Evolutionary conservation across 2,113 vertebrate genomes (phyloP).

Genomic region (Brienomyrus longianalis): DNA sequence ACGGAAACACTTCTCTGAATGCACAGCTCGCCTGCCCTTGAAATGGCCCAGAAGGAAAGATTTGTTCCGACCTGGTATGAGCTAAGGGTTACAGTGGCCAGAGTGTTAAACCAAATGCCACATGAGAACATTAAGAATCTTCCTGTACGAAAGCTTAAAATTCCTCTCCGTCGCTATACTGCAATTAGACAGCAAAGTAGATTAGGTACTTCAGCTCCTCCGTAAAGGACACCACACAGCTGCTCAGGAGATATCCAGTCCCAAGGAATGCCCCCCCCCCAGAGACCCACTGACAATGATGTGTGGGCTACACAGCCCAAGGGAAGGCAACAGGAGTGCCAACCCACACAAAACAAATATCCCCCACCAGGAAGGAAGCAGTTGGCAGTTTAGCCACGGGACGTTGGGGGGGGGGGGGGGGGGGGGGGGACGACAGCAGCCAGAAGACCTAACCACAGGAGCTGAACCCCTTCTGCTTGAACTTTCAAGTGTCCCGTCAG

Average conservation of each 20-base stretch:
- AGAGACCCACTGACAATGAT: not conserved
- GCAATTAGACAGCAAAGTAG: slow-evolving; percentile 15
- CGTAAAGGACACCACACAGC: not conserved
- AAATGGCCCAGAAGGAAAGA: not conserved
- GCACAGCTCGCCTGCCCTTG: not conserved
- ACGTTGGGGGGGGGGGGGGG: not conserved
- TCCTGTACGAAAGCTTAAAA: not conserved
- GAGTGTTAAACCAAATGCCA: not conserved
- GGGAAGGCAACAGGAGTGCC: not conserved
- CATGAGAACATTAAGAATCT: not conserved
- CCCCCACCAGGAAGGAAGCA: not conserved
- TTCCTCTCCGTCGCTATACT: not conserved
- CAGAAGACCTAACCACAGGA: not conserved
- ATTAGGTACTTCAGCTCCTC: not conserved
- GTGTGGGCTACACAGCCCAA: not conserved
- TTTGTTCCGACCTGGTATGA: not conserved
- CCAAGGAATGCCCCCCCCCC: not conserved
- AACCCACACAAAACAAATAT: not conserved
- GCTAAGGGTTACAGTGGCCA: not conserved
- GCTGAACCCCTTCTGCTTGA: not conserved
- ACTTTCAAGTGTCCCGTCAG: not conserved
- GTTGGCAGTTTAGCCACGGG: not conserved
- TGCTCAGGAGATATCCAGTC: not conserved
- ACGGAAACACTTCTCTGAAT: not conserved
- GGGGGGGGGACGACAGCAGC: not conserved